Evolutionary conservation across 2,797 vertebrate genomes (phyloP).

Genomic region (Arvicola amphibius): DNA sequence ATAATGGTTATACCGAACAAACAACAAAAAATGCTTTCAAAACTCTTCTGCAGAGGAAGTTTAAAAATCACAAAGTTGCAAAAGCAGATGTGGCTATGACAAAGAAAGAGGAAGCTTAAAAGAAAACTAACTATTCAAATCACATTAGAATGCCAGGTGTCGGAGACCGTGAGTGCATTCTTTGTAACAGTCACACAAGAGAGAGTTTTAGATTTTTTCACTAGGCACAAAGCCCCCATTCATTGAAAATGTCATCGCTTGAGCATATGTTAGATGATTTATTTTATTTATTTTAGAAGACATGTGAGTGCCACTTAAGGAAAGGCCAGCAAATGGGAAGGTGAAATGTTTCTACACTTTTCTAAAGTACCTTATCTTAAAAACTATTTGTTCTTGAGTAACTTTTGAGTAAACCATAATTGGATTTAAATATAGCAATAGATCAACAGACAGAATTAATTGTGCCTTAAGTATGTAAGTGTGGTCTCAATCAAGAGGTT

Average conservation of each 20-base stretch:
- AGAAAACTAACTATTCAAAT: slow-evolving; percentile 61
- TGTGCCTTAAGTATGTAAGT: neutral
- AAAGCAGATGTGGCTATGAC: slow-evolving; percentile 56
- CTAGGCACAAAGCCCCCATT: slow-evolving; percentile 45
- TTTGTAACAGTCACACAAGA: neutral
- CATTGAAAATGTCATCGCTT: neutral
- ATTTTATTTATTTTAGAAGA: slow-evolving; percentile 45
- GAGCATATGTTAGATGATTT: slow-evolving; percentile 4
- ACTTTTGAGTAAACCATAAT: slow-evolving; percentile 30
- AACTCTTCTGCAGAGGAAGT: slow-evolving; percentile 59
- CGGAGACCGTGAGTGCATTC: neutral
- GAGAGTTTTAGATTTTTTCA: neutral
- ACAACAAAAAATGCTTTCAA: neutral
- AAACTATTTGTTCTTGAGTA: slow-evolving; percentile 40
- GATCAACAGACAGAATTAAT: neutral
- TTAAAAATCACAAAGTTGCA: slow-evolving; percentile 70
- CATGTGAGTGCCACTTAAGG: slow-evolving; percentile 12
- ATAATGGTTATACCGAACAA: neutral
- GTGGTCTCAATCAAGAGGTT: neutral
- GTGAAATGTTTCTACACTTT: slow-evolving; percentile 35
- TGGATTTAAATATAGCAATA: neutral
- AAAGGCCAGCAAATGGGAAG: neutral
- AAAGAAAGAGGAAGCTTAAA: slow-evolving; percentile 47
- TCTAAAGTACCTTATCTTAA: neutral
- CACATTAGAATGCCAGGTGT: slow-evolving; percentile 21